These are phyloP conservation scores for Alaudala cheleensis DNA, from an alignment of 2,113 vertebrate species.

Conservation along the genomic window DNA sequence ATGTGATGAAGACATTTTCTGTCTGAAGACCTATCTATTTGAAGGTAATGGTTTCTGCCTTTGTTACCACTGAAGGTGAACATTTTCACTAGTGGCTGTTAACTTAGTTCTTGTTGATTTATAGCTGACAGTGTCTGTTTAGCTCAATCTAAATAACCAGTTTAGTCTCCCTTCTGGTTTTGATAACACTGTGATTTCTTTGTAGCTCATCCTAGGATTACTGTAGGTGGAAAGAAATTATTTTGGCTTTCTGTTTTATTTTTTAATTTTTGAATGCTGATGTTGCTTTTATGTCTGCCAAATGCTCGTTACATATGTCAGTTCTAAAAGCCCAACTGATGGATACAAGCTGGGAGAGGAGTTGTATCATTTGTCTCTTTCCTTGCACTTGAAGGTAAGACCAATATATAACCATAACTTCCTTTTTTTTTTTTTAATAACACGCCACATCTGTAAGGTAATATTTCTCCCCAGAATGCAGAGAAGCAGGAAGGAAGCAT, in stretches of 20 bases:
- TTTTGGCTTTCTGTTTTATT: conserved; percentile 49
- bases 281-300: conserved; percentile 52
- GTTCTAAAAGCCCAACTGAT: conserved; percentile 29
- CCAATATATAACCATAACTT: neutral
- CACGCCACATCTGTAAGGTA: conserved; percentile 30
- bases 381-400: conserved; percentile 42
- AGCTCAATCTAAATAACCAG: neutral
- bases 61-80: neutral
- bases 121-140: neutral
- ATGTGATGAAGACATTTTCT: neutral
- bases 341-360: conserved; percentile 18
- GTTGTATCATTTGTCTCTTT: conserved; percentile 4
- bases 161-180: conserved; percentile 38
- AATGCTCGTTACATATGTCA: conserved; percentile 31
- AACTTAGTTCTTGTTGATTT: neutral
- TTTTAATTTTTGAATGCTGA: conserved; percentile 54
- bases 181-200: neutral
- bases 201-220: neutral
- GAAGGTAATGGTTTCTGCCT: neutral
- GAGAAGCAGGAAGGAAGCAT: conserved; percentile 40
- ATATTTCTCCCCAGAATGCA: conserved; percentile 10
- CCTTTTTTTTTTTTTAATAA: neutral
- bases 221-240: conserved; percentile 48
- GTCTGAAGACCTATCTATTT: neutral
- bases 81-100: neutral